Evolutionary conservation across 2,797 vertebrate species (phyloP), one percentile per base, ranked within the genome.

Genomic region (Hoplostethus mediterraneus): DNA sequence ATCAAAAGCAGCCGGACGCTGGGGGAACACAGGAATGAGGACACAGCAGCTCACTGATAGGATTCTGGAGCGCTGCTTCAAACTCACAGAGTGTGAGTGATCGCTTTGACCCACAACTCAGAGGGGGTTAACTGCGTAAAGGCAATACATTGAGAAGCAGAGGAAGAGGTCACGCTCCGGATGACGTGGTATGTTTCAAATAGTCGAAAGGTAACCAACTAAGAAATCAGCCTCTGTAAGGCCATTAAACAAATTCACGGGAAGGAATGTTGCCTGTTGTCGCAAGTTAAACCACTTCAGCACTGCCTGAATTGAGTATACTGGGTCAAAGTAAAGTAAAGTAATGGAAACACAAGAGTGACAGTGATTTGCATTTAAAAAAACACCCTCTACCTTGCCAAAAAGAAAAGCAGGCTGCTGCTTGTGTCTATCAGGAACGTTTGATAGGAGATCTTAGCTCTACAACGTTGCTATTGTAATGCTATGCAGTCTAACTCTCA

Each of bases 51-150:
- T 58, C 2, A 28, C 85, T 90, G 87, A 91, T 88, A 88, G 86
- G 85, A 90, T 77, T 68, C 25, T 17, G 14, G 31, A 56, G 52
- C 55, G 44, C 13, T 3, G 75, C 87, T 82, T 87, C 88, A 80
- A 54, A 78, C 79, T 81, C 81, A 78, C 83, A 63, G 54, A 83
- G 77, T 86, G 84, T 84, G 89, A 91, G 86, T 89, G 88, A 92
- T 89, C 81, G 89, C 88, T 90, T 76, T 90, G 90, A 93, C 93
- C 90, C 85, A 65, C 83, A 85, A 90, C 74, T 84, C 75, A 87
- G 87, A 89, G 58, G 66, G 87, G 89, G 91, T 91, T 89, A 90
- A 80, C 75, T 10, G 70, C 85, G 79, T 82, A 83, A 86, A 88
- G 74, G 83, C 60, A 83, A 89, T 86, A 93, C 91, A 92, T 88